Conservation (phyloP, 2,888 invertebrate species). For the Terebella lapidaria region DNA sequence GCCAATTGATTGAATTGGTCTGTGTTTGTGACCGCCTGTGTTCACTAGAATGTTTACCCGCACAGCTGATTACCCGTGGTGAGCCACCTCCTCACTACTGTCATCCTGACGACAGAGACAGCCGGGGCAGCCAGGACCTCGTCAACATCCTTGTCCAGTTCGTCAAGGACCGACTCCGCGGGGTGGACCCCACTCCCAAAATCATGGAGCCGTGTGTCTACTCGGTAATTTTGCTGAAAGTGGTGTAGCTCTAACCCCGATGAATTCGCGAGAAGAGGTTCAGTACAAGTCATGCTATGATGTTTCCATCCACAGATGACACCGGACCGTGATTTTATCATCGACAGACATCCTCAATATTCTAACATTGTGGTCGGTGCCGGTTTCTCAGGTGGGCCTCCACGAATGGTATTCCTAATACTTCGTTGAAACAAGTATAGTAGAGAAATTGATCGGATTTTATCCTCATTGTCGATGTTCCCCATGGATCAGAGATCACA, state of each 20-base stretch:
- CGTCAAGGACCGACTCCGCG: slow-evolving; percentile 33
- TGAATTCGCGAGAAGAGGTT: too few species aligned
- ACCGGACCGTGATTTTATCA: slow-evolving; percentile 39
- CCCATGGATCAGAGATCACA: too few species aligned
- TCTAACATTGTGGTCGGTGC: slow-evolving; percentile 47
- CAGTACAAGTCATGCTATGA: too few species aligned
- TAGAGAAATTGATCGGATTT: too few species aligned
- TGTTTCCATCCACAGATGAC: slow-evolving; percentile 31
- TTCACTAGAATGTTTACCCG: too few species aligned
- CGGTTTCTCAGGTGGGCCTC: slow-evolving; percentile 48
- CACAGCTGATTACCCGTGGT: slow-evolving; percentile 5
- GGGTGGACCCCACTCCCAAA: slow-evolving; percentile 31
- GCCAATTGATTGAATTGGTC: too few species aligned
- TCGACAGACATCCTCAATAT: slow-evolving; percentile 43
- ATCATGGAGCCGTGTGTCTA: slow-evolving; percentile 45
- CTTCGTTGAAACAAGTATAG: too few species aligned
- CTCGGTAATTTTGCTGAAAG: slow-evolving; percentile 40
- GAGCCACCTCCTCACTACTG: slow-evolving; percentile 6
- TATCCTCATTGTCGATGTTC: too few species aligned
- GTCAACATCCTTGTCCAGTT: slow-evolving; percentile 26
- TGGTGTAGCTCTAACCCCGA: neutral
- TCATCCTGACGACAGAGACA: slow-evolving; percentile 28
- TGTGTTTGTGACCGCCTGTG: too few species aligned
- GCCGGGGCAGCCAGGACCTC: slow-evolving; percentile 25
- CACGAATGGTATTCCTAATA: too few species aligned